Evolutionary conservation across 2,888 invertebrate species (phyloP).

Genomic region (Melipona bicolor): DNA sequence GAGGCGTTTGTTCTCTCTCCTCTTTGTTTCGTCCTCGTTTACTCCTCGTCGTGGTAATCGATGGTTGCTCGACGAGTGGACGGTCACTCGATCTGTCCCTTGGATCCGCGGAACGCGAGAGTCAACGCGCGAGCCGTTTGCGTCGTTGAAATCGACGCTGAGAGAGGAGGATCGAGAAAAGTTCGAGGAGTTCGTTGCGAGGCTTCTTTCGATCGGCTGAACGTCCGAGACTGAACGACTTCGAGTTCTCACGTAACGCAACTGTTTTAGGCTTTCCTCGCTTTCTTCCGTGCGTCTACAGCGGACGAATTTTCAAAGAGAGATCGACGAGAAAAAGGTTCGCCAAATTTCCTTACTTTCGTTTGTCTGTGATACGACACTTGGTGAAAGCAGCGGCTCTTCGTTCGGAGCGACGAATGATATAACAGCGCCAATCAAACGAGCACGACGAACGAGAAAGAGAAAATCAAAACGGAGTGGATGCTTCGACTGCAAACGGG

Average conservation of each 20-base stretch:
- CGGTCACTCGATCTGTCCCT: slow-evolving; percentile 14
- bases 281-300: neutral
- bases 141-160: slow-evolving; percentile 30
- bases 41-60: neutral
- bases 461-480: slow-evolving; percentile 27
- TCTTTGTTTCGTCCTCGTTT: neutral
- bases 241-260: neutral
- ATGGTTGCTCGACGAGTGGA: slow-evolving; percentile 17
- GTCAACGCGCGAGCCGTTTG: neutral
- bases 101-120: neutral
- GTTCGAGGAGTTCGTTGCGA: neutral
- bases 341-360: neutral
- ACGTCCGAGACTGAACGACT: slow-evolving; percentile 31
- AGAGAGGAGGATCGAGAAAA: neutral
- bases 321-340: neutral
- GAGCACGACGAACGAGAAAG: neutral
- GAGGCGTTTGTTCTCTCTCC: neutral
- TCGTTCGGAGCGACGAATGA: neutral
- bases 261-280: neutral
- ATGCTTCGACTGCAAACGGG: slow-evolving; percentile 42
- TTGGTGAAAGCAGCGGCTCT: neutral
- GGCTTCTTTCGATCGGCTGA: slow-evolving; percentile 1
- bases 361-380: neutral
- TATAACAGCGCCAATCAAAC: neutral
- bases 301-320: neutral